phyloP scores from a whole-genome alignment of 2,797 vertebrate species.

The Sphaeramia orbicularis region DNA sequence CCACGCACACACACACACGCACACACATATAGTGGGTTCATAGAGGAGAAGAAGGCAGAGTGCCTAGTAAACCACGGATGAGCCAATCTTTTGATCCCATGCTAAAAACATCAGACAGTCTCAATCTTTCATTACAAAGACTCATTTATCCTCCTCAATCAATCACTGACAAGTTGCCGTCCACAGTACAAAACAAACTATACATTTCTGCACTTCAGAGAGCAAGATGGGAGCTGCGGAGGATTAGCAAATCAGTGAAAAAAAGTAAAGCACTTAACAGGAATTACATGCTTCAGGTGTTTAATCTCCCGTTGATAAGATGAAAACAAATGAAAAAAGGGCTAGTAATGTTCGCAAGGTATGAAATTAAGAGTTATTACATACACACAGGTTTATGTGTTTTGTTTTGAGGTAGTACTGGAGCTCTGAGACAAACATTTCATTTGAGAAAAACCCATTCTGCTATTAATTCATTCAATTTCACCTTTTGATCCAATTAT shows the following conservation, averaged over 20 bases:
- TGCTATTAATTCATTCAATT: too few species aligned
- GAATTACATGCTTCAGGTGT: too few species aligned
- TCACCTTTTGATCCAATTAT: too few species aligned
- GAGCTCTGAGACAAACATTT: too few species aligned
- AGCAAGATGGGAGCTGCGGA: background rate
- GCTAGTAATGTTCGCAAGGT: too few species aligned
- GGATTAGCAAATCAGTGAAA: too few species aligned
- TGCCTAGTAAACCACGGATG: slow-evolving; percentile 46
- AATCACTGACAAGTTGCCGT: slow-evolving; percentile 19
- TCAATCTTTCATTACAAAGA: slow-evolving; percentile 52
- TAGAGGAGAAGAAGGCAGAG: slow-evolving; percentile 29
- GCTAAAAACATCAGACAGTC: slow-evolving; percentile 46
- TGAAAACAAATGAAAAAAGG: too few species aligned
- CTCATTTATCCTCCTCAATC: slow-evolving; percentile 22
- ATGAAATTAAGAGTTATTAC: too few species aligned
- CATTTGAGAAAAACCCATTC: slow-evolving; percentile 1
- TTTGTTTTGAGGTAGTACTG: too few species aligned
- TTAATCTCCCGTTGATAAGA: too few species aligned
- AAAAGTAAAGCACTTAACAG: too few species aligned
- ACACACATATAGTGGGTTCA: slow-evolving; percentile 7
- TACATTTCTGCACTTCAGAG: slow-evolving; percentile 8
- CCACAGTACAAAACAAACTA: background rate
- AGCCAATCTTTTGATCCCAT: slow-evolving; percentile 62
- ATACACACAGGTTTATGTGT: too few species aligned
- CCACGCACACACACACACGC: slow-evolving; percentile 18